Base-by-base conservation (phyloP, 2,797 vertebrate species). In the Taeniopygia guttata region DNA sequence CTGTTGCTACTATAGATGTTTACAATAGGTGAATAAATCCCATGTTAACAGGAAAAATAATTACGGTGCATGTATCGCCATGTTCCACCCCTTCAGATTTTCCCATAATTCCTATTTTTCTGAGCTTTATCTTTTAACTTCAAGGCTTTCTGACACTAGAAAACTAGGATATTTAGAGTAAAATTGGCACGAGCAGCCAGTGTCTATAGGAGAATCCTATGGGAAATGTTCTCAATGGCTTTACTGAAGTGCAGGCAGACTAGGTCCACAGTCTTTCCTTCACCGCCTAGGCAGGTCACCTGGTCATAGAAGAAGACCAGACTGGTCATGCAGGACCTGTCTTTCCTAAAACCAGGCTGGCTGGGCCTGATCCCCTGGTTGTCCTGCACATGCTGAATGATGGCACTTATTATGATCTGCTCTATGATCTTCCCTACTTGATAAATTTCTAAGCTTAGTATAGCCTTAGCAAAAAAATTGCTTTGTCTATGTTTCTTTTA, bases 1-100 rank as follows among this genome's bases (percentile, higher is more conserved):
- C 32, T 55, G 9, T 52, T 34, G 58, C 51, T 60, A 7, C 10
- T 56, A 9, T 2, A 48, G 21, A 48, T 52, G 17, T 13, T 30
- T 72, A 10, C 18, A 51, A 18, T 0, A 69, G 15, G 20, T 68
- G 55, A 58, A 59, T 13, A 84, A 82, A 75, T 42, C 10, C 45
- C 49, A 48, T 0, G 1, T 54, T 45, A 70, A 67, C 40, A 60
- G 32, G 52, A 49, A 75, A 68, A 68, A 59, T 29, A 70, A 23
- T 30, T 59, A 48, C 46, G 13, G 7, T 40, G 9, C 16, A 16
- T 1, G 1, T 48, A 26, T 43, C 60, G 5, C 13, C 1, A 1
- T 43, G 9, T 70, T 59, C 8, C 26, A n/a, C 1, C 3, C 10
- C 22, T 56, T 64, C 51, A 64, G 12, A 22, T 49, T 80, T 48